phyloP scores from a whole-genome alignment of 2,113 vertebrate species.

The Rhea americana region DNA sequence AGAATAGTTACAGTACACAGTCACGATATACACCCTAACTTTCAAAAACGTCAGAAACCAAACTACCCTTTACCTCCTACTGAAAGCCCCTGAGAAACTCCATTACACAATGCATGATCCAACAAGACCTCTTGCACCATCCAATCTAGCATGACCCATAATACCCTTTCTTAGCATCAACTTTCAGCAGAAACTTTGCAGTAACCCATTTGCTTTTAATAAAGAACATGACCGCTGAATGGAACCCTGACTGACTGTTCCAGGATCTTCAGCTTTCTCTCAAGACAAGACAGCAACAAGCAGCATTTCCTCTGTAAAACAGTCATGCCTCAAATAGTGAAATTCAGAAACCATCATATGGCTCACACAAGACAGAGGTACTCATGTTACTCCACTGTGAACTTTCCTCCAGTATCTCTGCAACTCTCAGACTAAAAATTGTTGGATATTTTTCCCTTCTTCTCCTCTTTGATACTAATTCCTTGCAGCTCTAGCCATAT shows the following conservation, averaged over 20 bases:
- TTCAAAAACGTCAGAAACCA: background rate
- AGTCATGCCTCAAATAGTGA: rapidly evolving
- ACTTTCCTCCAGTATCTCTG: background rate
- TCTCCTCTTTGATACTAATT: background rate
- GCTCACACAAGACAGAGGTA: background rate
- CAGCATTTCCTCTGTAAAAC: rapidly evolving
- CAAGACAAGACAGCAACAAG: background rate
- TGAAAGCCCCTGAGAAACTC: background rate
- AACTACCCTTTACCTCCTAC: background rate
- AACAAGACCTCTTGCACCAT: rapidly evolving
- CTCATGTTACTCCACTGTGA: background rate
- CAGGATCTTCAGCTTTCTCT: no score
- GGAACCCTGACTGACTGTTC: rapidly evolving
- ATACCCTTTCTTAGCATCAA: background rate
- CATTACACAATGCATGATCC: rapidly evolving
- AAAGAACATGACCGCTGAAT: rapidly evolving
- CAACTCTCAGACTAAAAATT: background rate
- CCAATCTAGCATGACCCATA: rapidly evolving
- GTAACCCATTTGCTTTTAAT: background rate
- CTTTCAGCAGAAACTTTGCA: rapidly evolving
- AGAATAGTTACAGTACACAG: background rate
- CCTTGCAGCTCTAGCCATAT: background rate
- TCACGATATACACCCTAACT: background rate
- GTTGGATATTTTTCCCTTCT: background rate
- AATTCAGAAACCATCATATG: rapidly evolving